phyloP scores from a whole-genome alignment of 2,797 vertebrate species.

The Anas acuta region DNA sequence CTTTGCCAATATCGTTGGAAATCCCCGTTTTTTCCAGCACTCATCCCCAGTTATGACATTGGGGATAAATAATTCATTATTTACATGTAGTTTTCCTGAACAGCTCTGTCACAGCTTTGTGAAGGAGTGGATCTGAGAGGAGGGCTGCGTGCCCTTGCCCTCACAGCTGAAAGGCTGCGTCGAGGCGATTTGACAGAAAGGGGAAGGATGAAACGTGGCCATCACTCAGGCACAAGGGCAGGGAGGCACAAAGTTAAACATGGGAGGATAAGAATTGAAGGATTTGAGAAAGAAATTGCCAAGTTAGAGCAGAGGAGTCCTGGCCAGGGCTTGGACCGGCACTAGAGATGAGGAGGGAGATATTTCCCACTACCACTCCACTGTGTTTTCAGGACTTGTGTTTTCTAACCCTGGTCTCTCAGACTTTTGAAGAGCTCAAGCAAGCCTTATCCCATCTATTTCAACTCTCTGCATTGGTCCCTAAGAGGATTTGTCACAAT shows the following conservation, averaged over 20 bases:
- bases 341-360: neutral
- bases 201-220: neutral
- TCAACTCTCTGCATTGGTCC: neutral
- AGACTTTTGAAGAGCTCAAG: neutral
- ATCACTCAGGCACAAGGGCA: neutral
- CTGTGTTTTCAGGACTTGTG: neutral
- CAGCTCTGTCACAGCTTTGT: neutral
- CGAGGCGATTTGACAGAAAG: neutral
- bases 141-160: neutral
- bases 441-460: neutral
- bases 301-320: neutral
- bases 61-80: neutral
- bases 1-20: neutral
- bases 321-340: neutral
- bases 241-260: neutral
- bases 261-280: neutral
- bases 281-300: neutral
- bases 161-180: neutral
- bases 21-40: neutral
- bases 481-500: neutral
- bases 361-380: neutral
- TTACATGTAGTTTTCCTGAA: neutral
- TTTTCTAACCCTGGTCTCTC: neutral
- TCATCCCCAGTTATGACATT: neutral
- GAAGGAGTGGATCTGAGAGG: fast-evolving